Evolutionary conservation across 2,888 invertebrate genomes (phyloP), one percentile per base, ranked within the genome.

Genomic region (Ceriagrion tenellum): DNA sequence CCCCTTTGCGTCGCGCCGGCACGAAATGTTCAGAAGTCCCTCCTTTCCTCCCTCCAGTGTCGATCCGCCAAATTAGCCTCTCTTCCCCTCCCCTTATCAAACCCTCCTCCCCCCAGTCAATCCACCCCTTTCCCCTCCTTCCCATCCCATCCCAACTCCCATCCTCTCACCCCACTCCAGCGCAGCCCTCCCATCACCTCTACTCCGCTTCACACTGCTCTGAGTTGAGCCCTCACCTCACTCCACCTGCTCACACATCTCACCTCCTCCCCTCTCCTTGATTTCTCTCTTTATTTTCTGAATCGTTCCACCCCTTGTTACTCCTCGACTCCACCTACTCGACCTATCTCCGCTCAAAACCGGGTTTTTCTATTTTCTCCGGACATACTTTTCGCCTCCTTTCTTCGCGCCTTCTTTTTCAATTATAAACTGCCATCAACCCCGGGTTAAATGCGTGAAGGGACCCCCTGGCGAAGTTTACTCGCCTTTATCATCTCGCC

Each of bases 11-110:
- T 81, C 81, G 81, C 81, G 81, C 13, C 81, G 81, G 81, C 81
- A 81, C 81, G 81, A 81, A 81, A 81, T 81, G 26, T 81, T 81
- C 35, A 35, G n/a, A 81, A 81, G 81, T 81, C 81, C 81, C 35
- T 81, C 81, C 13, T 59, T 20, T 16, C 59, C 59, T 59, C 23
- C 69, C 26, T 81, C 81, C 35, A 35, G 81, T 81, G 81, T 81
- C 81, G 81, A 81, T 81, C 26, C 81, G 81, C 81, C 81, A 81
- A 81, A 81, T 81, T 81, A 81, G 30, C 35, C 81, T n/a, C 69
- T 12, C 81, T 35, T 16, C 81, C 81, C 81, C 81, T 69, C 69
- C 69, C 47, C 47, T 47, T 47, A 47, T 47, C 0, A n/a, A 12
- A 59, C 69, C 69, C 69, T n/a, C n/a, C 12, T 1, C 69, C 69